Base-by-base conservation (phyloP, 2,797 vertebrate species). In the Enteromius unitaeniatus region DNA sequence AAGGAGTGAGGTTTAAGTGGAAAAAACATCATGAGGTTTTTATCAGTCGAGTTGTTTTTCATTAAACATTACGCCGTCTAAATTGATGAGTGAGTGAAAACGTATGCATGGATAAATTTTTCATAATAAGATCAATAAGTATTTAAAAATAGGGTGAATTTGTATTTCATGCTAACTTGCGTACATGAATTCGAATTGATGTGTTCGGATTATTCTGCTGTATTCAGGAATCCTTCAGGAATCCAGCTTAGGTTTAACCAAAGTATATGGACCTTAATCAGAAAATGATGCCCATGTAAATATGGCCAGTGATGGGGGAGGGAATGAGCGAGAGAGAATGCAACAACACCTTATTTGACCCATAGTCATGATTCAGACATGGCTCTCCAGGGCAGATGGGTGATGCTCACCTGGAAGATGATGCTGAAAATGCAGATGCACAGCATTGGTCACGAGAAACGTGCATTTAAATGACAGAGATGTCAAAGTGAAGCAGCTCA, bases 281-380 rank as follows among this genome's bases (percentile, higher is more conserved):
- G 23, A 65, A 76, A 31, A 49, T 21, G 0, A 47, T 65, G 76
- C 65, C 65, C 47, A 47, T 14, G 23, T 64, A 65, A 47, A 78
- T 49, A 11, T 47, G 26, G 23, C 17, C n/a, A 51, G 60, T 76
- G 70, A 69, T 37, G 64, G 86, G 72, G 82, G 90, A 88, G 84
- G 79, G 55, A 70, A 83, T 75, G 86, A 88, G 82, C 86, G 60
- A 83, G 81, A 84, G 86, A 84, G 78, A 85, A 40, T 85, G 80
- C 64, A 84, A 74, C 83, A 89, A 83, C 91, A 88, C 92, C 92
- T 93, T 85, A 88, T 89, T 90, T 92, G 93, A 94, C 94, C 94
- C 95, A 28, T 28, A 94, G 93, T 90, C 89, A 91, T 40, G 88
- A 86, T 91, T 92, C 85, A 85, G 89, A 91, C 84, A 91, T 90